These are phyloP conservation scores for Lepus townsendii DNA, from an alignment of 2,797 vertebrate genomes.

Conservation along the genomic window DNA sequence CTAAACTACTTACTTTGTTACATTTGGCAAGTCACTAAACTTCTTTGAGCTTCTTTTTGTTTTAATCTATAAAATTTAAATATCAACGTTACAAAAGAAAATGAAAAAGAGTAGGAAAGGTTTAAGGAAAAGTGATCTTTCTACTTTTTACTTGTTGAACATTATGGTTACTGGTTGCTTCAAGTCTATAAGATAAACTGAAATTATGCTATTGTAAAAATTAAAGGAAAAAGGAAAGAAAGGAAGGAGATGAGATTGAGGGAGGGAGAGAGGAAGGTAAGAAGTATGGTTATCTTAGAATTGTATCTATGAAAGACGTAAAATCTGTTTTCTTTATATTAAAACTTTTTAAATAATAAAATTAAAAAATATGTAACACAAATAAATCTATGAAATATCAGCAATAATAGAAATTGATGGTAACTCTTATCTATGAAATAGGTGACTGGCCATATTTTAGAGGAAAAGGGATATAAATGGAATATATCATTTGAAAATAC, in stretches of 20 bases:
- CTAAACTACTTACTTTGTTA: background rate
- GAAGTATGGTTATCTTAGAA: too few relatives aligned
- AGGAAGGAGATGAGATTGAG: too few relatives aligned
- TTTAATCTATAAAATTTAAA: slow-evolving; percentile 44
- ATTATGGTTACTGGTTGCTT: too few relatives aligned
- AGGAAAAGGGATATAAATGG: background rate
- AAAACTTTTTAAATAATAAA: too few relatives aligned
- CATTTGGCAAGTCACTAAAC: background rate
- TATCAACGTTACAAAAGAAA: slow-evolving; percentile 15
- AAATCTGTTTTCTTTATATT: too few relatives aligned
- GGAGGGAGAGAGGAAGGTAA: too few relatives aligned
- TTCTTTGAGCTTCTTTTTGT: background rate
- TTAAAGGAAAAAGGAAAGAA: too few relatives aligned
- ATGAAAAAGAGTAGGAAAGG: background rate
- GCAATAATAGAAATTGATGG: background rate
- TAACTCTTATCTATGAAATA: background rate
- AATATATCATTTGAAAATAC: background rate
- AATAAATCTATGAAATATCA: background rate
- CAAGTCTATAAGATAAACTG: too few relatives aligned
- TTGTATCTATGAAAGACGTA: too few relatives aligned
- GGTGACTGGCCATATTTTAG: background rate
- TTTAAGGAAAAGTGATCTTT: background rate
- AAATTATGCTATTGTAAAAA: too few relatives aligned
- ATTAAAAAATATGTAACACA: too few relatives aligned
- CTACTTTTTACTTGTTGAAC: too few relatives aligned